Percentiles rank a stretch among this genome's conserved stretches.
Conservation (phyloP, 1,140 invertebrate genomes). For the Diachasmimorpha longicaudata region DNA sequence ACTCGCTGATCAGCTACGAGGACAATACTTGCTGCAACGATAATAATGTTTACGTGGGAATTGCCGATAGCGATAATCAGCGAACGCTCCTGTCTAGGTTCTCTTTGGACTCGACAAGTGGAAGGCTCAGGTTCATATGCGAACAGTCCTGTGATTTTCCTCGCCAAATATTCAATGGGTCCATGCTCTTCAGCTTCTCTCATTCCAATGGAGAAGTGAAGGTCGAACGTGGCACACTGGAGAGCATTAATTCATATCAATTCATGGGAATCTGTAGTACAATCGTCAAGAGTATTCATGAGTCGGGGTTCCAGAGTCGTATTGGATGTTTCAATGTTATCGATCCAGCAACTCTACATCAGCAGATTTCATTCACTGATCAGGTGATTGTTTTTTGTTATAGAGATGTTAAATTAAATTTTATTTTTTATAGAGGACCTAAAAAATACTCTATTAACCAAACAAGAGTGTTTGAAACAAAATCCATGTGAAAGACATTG, state of each 20-base stretch:
- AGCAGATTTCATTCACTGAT: constrained; percentile 16
- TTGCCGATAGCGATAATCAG: constrained; percentile 8
- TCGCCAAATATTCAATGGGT: constrained; percentile 26
- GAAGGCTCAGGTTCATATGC: not conserved
- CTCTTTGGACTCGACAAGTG: not conserved
- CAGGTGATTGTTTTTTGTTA: too few species aligned
- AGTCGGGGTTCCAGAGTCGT: not conserved
- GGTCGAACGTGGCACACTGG: not conserved
- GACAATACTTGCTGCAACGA: constrained; percentile 7
- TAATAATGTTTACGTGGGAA: constrained; percentile 14
- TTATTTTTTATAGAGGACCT: too few species aligned
- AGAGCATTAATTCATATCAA: not conserved
- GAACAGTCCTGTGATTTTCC: not conserved
- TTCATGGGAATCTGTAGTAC: not conserved
- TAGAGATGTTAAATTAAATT: too few species aligned
- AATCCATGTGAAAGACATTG: too few species aligned
- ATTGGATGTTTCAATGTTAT: constrained; percentile 32
- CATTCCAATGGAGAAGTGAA: constrained; percentile 19
- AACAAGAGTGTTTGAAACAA: too few species aligned
- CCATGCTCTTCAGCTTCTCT: constrained; percentile 18
- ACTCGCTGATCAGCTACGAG: constrained; percentile 14
- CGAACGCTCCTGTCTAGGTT: constrained; percentile 18
- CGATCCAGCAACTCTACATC: constrained; percentile 32
- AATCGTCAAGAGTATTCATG: not conserved
- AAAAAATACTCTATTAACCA: too few species aligned